Evolutionary conservation across 2,888 invertebrate genomes (phyloP), one percentile per base, ranked within the genome.

Genomic region (Toxonevra muliebris): DNA sequence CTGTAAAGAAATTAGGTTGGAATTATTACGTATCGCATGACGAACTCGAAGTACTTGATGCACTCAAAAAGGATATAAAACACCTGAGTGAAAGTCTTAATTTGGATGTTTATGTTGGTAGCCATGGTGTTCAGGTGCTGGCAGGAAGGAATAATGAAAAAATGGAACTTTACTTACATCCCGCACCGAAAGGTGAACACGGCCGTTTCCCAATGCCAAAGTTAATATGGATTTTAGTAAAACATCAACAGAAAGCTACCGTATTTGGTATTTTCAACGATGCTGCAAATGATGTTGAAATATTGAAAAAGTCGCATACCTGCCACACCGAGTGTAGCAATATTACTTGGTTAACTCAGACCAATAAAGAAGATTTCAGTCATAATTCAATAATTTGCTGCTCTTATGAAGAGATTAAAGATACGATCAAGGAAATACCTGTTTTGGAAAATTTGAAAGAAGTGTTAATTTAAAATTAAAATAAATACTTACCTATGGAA

Each of bases 151-250:
- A 70, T 20, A 76, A 75, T 48, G 70, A 69, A 17, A 70, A 76
- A 13, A 68, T 76, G 63, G 72, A 77, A 48, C 69, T 80, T 59
- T 79, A 78, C 61, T 43, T 71, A 19, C 71, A 69, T 30, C 57
- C 45, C 12, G 70, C 77, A n/a, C 55, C 61, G 9, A 10, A 52
- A 5, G 58, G 61, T 9, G 58, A 50, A 8, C 19, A 60, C 15
- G 61, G 61, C 0, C 76, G 75, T 50, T 81, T 78, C 40, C 81
- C 81, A 2, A 72, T 80, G 61, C 78, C 81, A 2, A 76, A 76
- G 45, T 53, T 76, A 3, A 69, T 80, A 43, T 81, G 81, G 81
- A 69, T 76, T 55, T 63, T 79, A 10, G 78, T 81, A 0, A 73
- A 73, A 60, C 72, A 72, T 8, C 70, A 70, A 5, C 61, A 74